These are phyloP conservation scores for Prunella strophiata DNA, from an alignment of 2,797 vertebrate species.

Conservation along the genomic window DNA sequence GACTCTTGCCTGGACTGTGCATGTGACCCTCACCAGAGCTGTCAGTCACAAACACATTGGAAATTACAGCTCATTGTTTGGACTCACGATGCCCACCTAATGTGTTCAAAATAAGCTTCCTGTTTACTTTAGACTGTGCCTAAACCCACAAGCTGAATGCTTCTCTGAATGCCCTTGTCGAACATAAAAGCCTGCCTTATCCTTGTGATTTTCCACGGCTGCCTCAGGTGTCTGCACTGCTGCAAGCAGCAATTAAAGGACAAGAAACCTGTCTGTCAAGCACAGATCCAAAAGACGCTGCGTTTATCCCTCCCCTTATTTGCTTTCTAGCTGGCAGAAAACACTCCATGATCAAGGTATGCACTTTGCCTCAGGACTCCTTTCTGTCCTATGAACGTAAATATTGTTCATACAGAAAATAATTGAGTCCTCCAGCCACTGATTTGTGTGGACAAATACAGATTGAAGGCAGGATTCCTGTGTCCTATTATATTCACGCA, in stretches of 20 bases:
- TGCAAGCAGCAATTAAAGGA: conserved; percentile 55
- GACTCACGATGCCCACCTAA: not conserved
- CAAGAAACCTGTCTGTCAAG: conserved; percentile 21
- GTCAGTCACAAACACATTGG: not conserved
- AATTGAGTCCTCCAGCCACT: not conserved
- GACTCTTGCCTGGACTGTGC: not conserved
- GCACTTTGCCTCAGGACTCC: not conserved
- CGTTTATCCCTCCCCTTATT: not conserved
- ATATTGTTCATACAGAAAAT: conserved; percentile 4
- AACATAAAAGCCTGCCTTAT: conserved; percentile 16
- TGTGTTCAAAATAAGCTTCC: not conserved
- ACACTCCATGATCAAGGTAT: not conserved
- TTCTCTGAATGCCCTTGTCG: not conserved
- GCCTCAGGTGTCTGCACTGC: not conserved
- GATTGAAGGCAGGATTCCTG: not conserved
- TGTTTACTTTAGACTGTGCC: not conserved
- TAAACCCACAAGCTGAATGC: not conserved
- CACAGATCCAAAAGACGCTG: not conserved
- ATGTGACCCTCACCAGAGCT: not conserved
- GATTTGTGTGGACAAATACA: not conserved
- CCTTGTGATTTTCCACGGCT: not conserved
- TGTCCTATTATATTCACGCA: not conserved
- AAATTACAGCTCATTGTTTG: not conserved
- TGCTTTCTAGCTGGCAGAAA: conserved; percentile 3
- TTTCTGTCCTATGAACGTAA: not conserved